A percentile compares a stretch with the other conserved stretches of the same genome.
Conservation (phyloP, 2,797 vertebrate genomes). For the Eulemur coronatus region DNA sequence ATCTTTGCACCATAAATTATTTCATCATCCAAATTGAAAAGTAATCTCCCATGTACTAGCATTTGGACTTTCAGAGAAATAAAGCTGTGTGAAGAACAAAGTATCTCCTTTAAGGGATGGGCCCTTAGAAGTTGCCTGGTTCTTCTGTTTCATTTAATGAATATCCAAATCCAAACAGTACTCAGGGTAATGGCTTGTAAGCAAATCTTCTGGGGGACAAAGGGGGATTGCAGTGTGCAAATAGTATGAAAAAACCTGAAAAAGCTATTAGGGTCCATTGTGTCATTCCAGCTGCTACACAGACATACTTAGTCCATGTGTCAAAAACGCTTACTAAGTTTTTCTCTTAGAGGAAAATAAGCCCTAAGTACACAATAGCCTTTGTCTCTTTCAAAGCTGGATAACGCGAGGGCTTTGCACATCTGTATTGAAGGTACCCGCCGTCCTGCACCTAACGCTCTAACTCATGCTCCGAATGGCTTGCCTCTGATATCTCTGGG, state of each 20-base stretch:
- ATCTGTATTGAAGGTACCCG: background rate
- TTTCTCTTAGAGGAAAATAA: slow-evolving; percentile 77
- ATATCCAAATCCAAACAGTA: background rate
- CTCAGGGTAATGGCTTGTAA: slow-evolving; percentile 73
- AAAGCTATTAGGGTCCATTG: slow-evolving; percentile 84
- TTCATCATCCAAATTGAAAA: slow-evolving; percentile 61
- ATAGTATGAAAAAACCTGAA: slow-evolving; percentile 84
- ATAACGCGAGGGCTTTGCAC: background rate
- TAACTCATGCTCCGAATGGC: accelerated
- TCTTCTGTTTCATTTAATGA: background rate
- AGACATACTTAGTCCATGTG: slow-evolving; percentile 81
- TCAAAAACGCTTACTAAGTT: slow-evolving; percentile 83
- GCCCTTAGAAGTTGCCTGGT: slow-evolving; percentile 29
- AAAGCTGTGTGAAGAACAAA: background rate
- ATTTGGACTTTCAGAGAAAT: background rate
- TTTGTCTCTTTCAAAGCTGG: slow-evolving; percentile 60
- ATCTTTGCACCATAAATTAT: slow-evolving; percentile 65
- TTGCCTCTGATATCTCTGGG: background rate
- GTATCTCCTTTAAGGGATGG: background rate
- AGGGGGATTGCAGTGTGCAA: slow-evolving; percentile 64
- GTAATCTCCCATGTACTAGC: slow-evolving; percentile 39
- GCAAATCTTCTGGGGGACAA: background rate
- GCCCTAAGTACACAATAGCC: slow-evolving; percentile 64
- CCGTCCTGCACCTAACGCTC: background rate
- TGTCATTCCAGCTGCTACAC: slow-evolving; percentile 84